Percentiles rank a stretch among this genome's conserved stretches.
phyloP scores from a whole-genome alignment of 2,797 vertebrate genomes.

The Passerculus sandwichensis region DNA sequence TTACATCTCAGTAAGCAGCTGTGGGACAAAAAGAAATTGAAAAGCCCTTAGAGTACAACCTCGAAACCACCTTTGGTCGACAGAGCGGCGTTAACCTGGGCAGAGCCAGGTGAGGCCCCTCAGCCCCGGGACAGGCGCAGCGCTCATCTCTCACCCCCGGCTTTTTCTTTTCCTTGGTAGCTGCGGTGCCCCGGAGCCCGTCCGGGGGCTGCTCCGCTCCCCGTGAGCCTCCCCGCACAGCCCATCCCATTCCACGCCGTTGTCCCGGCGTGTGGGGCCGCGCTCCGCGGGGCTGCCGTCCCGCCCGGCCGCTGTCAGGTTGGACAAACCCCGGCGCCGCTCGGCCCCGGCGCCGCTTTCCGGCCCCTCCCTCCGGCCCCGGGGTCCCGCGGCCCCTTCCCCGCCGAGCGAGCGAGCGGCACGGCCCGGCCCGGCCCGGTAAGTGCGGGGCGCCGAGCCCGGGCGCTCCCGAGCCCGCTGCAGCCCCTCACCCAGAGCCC shows the following conservation, averaged over 20 bases:
- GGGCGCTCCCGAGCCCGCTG: neutral
- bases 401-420: neutral
- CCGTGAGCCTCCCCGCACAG: neutral
- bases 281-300: neutral
- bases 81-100: neutral
- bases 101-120: neutral
- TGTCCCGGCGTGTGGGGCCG: neutral
- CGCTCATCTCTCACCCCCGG: neutral
- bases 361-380: conserved; percentile 52
- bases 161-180: neutral
- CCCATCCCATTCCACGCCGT: neutral
- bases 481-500: neutral
- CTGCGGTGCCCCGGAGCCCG: neutral
- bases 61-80: neutral
- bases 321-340: neutral
- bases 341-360: conserved; percentile 11
- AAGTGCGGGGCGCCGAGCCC: neutral
- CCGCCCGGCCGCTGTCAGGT: neutral
- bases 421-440: neutral
- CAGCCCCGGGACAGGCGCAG: neutral
- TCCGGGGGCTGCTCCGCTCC: neutral
- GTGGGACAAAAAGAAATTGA: neutral
- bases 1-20: neutral
- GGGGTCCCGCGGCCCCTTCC: conserved; percentile 15
- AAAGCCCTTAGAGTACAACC: neutral